Conservation (phyloP, 2,113 vertebrate genomes). For the Poeciliopsis retropinna region DNA sequence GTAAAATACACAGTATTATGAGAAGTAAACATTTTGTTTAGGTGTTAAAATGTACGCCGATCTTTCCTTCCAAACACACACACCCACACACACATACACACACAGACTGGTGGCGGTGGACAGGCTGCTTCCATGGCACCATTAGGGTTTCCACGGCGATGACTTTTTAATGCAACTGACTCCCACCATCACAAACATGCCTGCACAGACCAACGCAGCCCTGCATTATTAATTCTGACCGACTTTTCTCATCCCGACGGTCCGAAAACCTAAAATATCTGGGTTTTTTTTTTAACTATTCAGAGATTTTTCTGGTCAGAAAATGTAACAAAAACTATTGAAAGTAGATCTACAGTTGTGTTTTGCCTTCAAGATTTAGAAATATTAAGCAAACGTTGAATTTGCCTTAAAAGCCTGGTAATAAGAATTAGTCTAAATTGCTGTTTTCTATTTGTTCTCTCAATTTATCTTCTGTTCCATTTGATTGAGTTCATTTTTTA, state of each 20-base stretch:
- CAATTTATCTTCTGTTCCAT: neutral
- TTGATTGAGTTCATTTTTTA: neutral
- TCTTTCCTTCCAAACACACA: neutral
- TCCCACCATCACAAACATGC: neutral
- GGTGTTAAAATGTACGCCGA: too few relatives aligned
- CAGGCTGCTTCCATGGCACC: conserved; percentile 47
- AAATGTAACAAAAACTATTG: neutral
- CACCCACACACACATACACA: conserved; percentile 20
- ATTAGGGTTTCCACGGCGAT: conserved; percentile 40
- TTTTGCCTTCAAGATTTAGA: too few relatives aligned
- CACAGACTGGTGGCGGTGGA: conserved; percentile 50
- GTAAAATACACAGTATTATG: neutral
- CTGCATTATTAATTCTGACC: neutral
- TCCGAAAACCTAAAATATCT: neutral
- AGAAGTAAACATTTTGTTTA: neutral
- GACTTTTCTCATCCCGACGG: neutral
- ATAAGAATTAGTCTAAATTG: too few relatives aligned
- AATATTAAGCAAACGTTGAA: neutral
- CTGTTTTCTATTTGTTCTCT: neutral
- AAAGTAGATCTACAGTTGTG: too few relatives aligned
- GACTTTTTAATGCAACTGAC: conserved; percentile 24
- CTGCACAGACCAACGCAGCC: conserved; percentile 5
- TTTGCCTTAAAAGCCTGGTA: neutral
- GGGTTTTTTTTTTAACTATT: neutral
- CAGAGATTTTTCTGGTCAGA: neutral